Conservation (phyloP, 35 echinoderm and acorn worm species). For the Nesometra sesokonis region DNA sequence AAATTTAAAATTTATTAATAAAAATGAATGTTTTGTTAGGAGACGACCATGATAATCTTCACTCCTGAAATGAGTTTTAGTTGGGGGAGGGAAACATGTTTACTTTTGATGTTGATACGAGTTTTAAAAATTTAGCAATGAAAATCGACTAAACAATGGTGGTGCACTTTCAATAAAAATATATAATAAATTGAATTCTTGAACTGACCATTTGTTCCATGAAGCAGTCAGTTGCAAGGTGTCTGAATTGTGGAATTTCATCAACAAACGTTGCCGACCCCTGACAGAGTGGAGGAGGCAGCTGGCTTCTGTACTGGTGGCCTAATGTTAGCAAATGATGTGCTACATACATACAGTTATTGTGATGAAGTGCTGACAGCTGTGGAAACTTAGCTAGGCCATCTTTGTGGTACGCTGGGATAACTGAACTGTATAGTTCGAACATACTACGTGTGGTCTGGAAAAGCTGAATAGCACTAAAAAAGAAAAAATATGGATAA, state of each 20-base stretch:
- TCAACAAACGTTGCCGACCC: constrained; percentile 73
- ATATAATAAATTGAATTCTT: background rate
- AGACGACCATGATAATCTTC: no score
- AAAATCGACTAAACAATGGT: no score
- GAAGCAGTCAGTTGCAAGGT: constrained; percentile 50
- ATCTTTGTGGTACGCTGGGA: constrained; percentile 81
- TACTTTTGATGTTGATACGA: no score
- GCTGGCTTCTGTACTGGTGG: constrained; percentile 56
- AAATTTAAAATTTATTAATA: no score
- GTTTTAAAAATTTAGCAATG: no score
- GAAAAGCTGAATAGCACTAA: constrained; percentile 69
- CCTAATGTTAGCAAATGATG: constrained; percentile 74
- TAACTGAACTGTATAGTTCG: constrained; percentile 67
- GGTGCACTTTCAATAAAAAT: no score
- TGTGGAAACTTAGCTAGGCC: constrained; percentile 75
- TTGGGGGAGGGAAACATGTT: no score
- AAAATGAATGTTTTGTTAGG: no score
- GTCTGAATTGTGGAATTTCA: constrained; percentile 71
- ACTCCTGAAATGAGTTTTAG: no score
- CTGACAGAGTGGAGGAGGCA: constrained; percentile 48
- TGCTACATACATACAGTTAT: constrained; percentile 93
- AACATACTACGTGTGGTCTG: constrained; percentile 74
- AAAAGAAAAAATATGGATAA: constrained; percentile 5
- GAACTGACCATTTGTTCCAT: constrained; percentile 81
- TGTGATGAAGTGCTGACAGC: constrained; percentile 72